phyloP scores from a whole-genome alignment of 2,888 invertebrate species.

The Coelopa pilipes region DNA sequence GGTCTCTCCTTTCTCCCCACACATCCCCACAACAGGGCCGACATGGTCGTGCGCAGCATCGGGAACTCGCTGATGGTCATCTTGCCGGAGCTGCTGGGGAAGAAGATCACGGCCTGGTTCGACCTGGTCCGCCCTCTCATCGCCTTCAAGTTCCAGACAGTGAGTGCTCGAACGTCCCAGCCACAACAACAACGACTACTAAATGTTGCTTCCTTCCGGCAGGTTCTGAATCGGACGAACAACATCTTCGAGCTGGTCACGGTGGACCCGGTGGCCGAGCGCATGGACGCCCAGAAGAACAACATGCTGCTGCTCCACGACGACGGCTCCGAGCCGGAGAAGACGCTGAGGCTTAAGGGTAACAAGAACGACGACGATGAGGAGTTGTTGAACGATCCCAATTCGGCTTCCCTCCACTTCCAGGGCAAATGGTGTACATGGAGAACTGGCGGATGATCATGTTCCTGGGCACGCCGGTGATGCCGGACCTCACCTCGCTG shows the following conservation, averaged over 20 bases:
- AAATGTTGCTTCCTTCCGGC: conserved; percentile 28
- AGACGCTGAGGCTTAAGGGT: conserved; percentile 84
- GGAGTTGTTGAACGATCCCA: too few relatives aligned
- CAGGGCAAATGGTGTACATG: conserved; percentile 99
- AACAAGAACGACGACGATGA: conserved; percentile 37
- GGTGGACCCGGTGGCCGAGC: conserved; percentile 84
- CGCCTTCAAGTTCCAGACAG: conserved; percentile 93
- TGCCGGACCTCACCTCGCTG: conserved; percentile 93
- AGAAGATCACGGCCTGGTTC: conserved; percentile 92
- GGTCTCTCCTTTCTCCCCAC: neutral
- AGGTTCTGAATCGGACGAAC: conserved; percentile 95
- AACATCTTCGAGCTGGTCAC: conserved; percentile 96
- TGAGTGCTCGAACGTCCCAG: conserved; percentile 72
- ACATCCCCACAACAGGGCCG: conserved; percentile 71
- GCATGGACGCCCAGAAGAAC: conserved; percentile 71
- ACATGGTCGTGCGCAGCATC: conserved; percentile 89
- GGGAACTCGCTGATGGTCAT: conserved; percentile 92
- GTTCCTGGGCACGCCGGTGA: conserved; percentile 95
- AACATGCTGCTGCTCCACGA: conserved; percentile 68
- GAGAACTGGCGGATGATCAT: conserved; percentile 98
- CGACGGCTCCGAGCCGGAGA: conserved; percentile 77
- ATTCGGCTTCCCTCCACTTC: too few relatives aligned
- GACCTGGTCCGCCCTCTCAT: conserved; percentile 91
- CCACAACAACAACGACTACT: too few relatives aligned
- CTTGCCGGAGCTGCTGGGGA: conserved; percentile 86